Conservation (phyloP, 1,140 invertebrate species). For the Pseudobourletiella spinata region DNA sequence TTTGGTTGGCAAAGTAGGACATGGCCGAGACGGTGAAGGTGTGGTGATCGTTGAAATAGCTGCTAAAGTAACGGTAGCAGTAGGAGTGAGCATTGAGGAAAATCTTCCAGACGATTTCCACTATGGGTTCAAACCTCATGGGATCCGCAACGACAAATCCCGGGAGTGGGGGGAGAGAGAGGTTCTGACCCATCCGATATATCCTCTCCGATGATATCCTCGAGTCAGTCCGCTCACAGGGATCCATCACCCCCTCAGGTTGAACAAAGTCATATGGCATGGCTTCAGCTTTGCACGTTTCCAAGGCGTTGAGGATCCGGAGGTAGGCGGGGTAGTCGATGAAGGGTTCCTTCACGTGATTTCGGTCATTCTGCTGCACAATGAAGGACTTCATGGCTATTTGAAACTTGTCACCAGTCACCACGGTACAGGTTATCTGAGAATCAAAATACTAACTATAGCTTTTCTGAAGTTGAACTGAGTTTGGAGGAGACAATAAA, state of each 20-base stretch:
- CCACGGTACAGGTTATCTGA: slow-evolving; percentile 21
- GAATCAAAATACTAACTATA: too few relatives aligned
- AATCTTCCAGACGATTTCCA: slow-evolving; percentile 29
- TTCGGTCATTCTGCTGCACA: slow-evolving; percentile 15
- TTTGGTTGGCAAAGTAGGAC: slow-evolving; percentile 23
- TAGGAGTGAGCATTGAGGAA: slow-evolving; percentile 22
- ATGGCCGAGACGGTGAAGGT: slow-evolving; percentile 20
- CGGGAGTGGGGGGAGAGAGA: neutral
- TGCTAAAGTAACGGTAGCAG: slow-evolving; percentile 21
- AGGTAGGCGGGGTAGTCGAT: slow-evolving; percentile 17
- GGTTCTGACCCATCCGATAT: neutral
- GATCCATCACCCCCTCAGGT: neutral
- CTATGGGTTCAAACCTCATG: slow-evolving; percentile 16
- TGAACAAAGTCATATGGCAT: slow-evolving; percentile 4
- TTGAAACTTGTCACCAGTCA: slow-evolving; percentile 10
- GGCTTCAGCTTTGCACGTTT: slow-evolving; percentile 13
- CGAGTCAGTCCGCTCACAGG: neutral
- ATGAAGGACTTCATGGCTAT: slow-evolving; percentile 23
- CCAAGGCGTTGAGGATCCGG: slow-evolving; percentile 18
- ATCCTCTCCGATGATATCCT: neutral
- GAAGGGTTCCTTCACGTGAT: slow-evolving; percentile 23
- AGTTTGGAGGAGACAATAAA: too few relatives aligned
- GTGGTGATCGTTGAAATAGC: slow-evolving; percentile 32
- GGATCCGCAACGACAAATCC: neutral
- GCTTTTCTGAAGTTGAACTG: too few relatives aligned